Percentiles rank a stretch among this genome's conserved stretches.
phyloP scores from a whole-genome alignment of 1,140 invertebrate species.

The Conopomorpha cramerella region DNA sequence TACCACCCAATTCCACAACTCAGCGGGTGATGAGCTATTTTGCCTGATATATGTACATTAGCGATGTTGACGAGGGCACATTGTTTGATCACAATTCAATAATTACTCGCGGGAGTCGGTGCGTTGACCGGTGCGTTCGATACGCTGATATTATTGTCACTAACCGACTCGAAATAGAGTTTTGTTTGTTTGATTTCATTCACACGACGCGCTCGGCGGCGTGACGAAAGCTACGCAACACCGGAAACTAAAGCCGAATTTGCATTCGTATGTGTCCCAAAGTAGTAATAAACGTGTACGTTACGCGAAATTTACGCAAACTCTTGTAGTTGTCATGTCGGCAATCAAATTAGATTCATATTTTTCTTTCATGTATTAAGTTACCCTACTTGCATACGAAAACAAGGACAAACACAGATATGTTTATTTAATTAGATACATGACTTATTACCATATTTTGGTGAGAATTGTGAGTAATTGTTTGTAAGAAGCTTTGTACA shows the following conservation, averaged over 20 bases:
- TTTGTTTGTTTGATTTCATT: conserved; percentile 40
- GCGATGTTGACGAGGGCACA: too few species aligned
- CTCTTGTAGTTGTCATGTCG: too few species aligned
- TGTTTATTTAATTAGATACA: too few species aligned
- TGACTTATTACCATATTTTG: too few species aligned
- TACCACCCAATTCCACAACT: conserved; percentile 8
- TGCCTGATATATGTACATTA: conserved; percentile 10
- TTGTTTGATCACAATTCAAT: conserved; percentile 15
- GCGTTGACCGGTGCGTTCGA: conserved; percentile 29
- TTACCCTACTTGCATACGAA: too few species aligned
- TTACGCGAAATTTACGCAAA: conserved; percentile 4
- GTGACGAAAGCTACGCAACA: conserved; percentile 19
- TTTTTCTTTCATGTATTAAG: too few species aligned
- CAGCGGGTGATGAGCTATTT: conserved; percentile 11
- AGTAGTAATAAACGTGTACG: too few species aligned
- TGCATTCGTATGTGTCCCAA: conserved; percentile 16
- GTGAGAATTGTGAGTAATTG: too few species aligned
- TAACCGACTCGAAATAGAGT: conserved; percentile 34
- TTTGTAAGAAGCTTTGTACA: too few species aligned
- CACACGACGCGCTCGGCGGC: conserved; percentile 31
- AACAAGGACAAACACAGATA: too few species aligned
- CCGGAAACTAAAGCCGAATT: conserved; percentile 34
- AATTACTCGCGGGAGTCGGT: conserved; percentile 15
- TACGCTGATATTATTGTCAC: conserved; percentile 36
- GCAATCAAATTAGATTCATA: too few species aligned